These are phyloP conservation scores for Pseudachorutes palmiensis DNA, from an alignment of 1,140 invertebrate species.

Conservation along the genomic window DNA sequence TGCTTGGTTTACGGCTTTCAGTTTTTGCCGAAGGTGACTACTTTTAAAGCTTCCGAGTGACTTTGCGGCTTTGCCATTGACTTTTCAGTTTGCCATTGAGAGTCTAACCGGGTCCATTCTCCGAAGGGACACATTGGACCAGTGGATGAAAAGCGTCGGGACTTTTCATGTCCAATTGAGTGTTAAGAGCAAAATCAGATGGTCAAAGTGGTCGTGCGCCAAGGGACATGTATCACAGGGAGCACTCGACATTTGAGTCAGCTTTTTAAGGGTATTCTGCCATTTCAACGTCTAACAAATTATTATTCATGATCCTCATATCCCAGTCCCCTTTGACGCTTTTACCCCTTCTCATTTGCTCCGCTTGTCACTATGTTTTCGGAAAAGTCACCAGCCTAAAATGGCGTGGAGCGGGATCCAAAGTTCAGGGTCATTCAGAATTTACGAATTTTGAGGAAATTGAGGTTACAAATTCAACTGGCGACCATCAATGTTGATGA, in stretches of 20 bases:
- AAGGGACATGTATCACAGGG: background rate
- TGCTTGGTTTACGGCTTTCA: background rate
- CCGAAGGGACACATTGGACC: background rate
- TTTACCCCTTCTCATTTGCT: no score
- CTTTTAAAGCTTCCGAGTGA: background rate
- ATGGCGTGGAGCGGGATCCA: no score
- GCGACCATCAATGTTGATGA: no score
- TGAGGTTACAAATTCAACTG: no score
- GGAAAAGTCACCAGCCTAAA: no score
- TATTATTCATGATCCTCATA: no score
- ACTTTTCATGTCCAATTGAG: constrained; percentile 30
- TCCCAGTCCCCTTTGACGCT: no score
- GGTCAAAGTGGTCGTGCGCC: constrained; percentile 27
- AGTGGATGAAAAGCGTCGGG: background rate
- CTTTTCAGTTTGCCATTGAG: background rate
- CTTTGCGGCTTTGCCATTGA: constrained; percentile 1
- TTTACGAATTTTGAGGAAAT: no score
- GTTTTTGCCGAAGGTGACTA: background rate
- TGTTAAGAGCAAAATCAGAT: constrained; percentile 30
- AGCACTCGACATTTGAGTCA: background rate
- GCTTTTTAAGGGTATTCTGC: no score
- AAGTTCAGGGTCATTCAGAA: no score
- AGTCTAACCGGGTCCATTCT: background rate
- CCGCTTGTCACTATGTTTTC: no score
- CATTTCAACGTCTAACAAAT: no score